These are phyloP conservation scores for Brachystomella parvula DNA, from an alignment of 1,140 invertebrate genomes.

Conservation along the genomic window DNA sequence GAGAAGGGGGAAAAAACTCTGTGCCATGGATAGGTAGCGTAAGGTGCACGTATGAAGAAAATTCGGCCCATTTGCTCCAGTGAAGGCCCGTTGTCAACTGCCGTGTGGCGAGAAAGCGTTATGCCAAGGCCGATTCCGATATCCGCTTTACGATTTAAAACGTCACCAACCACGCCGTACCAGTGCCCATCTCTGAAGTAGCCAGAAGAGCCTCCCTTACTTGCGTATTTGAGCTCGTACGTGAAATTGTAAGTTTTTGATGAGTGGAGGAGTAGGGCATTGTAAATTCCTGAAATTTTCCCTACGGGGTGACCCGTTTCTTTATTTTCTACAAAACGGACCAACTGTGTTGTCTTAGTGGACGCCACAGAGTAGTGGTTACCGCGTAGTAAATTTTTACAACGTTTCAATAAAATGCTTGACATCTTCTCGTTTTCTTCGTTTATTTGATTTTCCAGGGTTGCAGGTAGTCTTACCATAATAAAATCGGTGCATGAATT, in stretches of 20 bases:
- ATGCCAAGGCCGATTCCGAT: neutral
- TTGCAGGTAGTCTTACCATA: neutral
- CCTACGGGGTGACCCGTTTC: neutral
- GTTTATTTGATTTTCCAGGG: neutral
- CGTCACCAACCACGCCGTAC: constrained; percentile 5
- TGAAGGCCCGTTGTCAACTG: neutral
- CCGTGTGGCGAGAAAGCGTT: neutral
- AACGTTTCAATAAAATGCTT: neutral
- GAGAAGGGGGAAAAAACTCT: neutral
- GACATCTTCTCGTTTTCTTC: neutral
- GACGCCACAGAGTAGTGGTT: neutral
- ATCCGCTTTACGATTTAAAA: neutral
- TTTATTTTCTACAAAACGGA: neutral
- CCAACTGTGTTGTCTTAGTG: neutral
- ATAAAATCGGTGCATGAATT: too few relatives aligned
- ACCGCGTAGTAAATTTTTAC: neutral
- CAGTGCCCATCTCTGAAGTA: neutral
- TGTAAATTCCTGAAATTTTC: neutral
- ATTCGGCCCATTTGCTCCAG: neutral
- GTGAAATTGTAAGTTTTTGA: neutral
- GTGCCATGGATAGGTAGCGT: neutral
- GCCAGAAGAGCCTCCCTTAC: neutral
- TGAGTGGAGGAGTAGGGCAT: neutral
- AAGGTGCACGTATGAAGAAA: neutral
- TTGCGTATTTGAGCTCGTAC: neutral